Evolutionary conservation across 2,113 vertebrate genomes (phyloP).

Genomic region (Empidonax traillii): DNA sequence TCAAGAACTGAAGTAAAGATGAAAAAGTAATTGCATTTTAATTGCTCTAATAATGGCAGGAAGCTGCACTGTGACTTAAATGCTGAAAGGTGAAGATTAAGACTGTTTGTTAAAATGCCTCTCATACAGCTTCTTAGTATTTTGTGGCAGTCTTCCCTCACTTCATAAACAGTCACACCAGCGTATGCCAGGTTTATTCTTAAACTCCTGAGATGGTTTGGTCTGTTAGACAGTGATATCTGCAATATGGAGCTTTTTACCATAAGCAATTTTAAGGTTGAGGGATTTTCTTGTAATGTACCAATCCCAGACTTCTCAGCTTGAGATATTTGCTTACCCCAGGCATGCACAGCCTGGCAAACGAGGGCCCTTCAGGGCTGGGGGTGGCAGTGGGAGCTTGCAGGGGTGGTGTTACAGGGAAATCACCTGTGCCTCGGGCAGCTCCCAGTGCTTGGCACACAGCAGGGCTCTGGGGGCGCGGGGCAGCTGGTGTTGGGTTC

Average conservation of each 20-base stretch:
- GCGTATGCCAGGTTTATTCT: not conserved
- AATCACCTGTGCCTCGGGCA: not conserved
- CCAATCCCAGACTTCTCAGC: not conserved
- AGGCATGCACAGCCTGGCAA: not conserved
- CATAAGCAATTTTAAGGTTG: slow-evolving; percentile 35
- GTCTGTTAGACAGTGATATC: not conserved
- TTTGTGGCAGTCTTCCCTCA: not conserved
- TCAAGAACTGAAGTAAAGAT: slow-evolving; percentile 55
- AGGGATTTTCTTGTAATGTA: slow-evolving; percentile 39
- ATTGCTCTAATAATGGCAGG: slow-evolving; percentile 63
- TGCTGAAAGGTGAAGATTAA: slow-evolving; percentile 59
- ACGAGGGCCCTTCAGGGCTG: not conserved
- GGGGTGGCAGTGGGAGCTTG: not conserved
- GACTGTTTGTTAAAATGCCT: slow-evolving; percentile 17
- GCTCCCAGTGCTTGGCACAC: not conserved
- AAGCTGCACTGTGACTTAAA: slow-evolving; percentile 55
- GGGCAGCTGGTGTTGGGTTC: not conserved
- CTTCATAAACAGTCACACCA: not conserved
- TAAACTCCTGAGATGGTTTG: not conserved
- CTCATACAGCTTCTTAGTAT: not conserved
- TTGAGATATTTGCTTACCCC: not conserved
- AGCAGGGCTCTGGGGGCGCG: not conserved
- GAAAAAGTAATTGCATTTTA: slow-evolving; percentile 68
- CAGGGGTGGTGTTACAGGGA: not conserved
- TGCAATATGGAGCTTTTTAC: not conserved